Percentiles rank a stretch among this genome's conserved stretches.
phyloP scores from a whole-genome alignment of 2,113 vertebrate species.

The Nannobrachium achirus region DNA sequence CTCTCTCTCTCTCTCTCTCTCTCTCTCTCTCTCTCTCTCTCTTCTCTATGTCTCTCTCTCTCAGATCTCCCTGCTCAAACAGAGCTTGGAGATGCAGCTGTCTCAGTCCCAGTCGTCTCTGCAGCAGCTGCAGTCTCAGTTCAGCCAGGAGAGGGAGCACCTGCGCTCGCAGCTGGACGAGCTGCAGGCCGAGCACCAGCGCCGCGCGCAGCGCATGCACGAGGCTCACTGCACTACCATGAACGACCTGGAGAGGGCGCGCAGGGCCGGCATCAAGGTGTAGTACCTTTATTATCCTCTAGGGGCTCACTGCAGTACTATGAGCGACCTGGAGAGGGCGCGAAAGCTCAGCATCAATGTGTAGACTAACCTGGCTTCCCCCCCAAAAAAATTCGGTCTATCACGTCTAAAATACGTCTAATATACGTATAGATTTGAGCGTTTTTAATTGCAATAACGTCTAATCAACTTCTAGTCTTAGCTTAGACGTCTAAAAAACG shows the following conservation, averaged over 20 bases:
- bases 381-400: no score
- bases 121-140: slow-evolving; percentile 96
- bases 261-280: slow-evolving; percentile 91
- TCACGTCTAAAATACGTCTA: no score
- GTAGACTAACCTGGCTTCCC: no score
- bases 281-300: no score
- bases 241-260: slow-evolving; percentile 91
- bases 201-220: slow-evolving; percentile 89
- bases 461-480: no score
- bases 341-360: no score
- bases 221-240: slow-evolving; percentile 91
- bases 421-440: no score
- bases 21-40: neutral
- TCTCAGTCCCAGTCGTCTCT: slow-evolving; percentile 96
- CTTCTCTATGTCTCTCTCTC: neutral
- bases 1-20: neutral
- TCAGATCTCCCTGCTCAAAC: slow-evolving; percentile 96
- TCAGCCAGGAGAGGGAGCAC: slow-evolving; percentile 93
- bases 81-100: slow-evolving; percentile 98
- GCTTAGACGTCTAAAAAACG: no score
- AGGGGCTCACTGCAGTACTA: no score
- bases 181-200: slow-evolving; percentile 92
- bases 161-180: slow-evolving; percentile 94
- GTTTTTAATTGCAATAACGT: no score
- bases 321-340: no score